Conservation (phyloP, 1,140 invertebrate genomes). For the Lutraria rhynchaena region DNA sequence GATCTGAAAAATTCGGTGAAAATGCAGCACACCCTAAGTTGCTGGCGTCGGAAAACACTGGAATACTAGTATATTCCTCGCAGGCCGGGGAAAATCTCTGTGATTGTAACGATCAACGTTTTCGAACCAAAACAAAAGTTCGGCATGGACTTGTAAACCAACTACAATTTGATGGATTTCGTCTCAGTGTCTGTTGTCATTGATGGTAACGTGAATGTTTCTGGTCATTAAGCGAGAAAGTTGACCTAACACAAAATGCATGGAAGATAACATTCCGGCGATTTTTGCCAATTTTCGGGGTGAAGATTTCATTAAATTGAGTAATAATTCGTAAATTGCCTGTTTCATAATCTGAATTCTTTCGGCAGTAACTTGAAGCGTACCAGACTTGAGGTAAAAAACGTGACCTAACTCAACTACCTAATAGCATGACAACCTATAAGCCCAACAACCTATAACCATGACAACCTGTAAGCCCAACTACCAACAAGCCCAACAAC, state of each 20-base stretch:
- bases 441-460: too few relatives aligned
- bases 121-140: not conserved
- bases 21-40: not conserved
- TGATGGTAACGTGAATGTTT: not conserved
- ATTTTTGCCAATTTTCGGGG: not conserved
- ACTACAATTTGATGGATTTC: not conserved
- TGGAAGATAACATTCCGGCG: not conserved
- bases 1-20: not conserved
- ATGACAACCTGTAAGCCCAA: too few relatives aligned
- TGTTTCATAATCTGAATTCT: not conserved
- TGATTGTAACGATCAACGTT: not conserved
- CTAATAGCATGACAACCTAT: too few relatives aligned
- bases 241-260: constrained; percentile 6
- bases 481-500: too few relatives aligned
- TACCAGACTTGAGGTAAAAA: not conserved
- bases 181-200: not conserved
- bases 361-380: not conserved
- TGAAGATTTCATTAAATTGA: not conserved
- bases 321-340: not conserved
- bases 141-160: not conserved
- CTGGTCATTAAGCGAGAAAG: constrained; percentile 4
- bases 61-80: not conserved
- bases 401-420: constrained; percentile 2
- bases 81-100: not conserved
- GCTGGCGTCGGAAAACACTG: constrained; percentile 3